phyloP scores from a whole-genome alignment of 1,140 invertebrate species.

The Notospermus geniculatus region DNA sequence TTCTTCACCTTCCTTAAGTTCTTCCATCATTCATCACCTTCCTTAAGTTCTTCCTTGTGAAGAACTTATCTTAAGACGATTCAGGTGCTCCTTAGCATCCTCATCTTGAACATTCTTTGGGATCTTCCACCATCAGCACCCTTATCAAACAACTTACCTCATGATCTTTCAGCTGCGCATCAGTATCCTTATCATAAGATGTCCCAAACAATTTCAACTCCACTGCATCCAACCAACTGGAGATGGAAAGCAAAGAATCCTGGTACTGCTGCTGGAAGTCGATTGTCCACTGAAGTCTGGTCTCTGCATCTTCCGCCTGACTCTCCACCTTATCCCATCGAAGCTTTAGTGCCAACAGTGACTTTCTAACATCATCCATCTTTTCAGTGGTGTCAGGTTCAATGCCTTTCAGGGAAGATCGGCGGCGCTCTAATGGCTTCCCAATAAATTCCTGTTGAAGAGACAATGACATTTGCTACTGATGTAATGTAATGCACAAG shows the following conservation, averaged over 20 bases:
- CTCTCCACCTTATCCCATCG: conserved; percentile 42
- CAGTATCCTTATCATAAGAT: conserved; percentile 28
- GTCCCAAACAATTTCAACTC: conserved; percentile 39
- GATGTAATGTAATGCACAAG: too few relatives aligned
- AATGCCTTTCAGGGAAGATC: too few relatives aligned
- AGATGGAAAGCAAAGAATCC: conserved; percentile 39
- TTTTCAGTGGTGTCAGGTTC: not conserved
- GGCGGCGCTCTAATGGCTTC: too few relatives aligned
- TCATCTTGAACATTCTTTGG: not conserved
- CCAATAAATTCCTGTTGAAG: too few relatives aligned
- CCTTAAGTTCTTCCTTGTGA: too few relatives aligned
- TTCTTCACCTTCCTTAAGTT: too few relatives aligned
- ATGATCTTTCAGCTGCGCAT: conserved; percentile 42
- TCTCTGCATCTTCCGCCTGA: conserved; percentile 39
- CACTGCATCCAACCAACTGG: conserved; percentile 42
- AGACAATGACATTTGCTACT: too few relatives aligned
- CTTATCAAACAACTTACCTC: conserved; percentile 32
- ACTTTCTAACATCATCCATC: not conserved
- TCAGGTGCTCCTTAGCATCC: too few relatives aligned
- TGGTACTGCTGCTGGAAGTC: conserved; percentile 48
- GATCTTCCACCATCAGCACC: not conserved
- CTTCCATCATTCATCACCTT: too few relatives aligned
- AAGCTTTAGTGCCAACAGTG: conserved; percentile 34
- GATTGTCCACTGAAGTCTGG: conserved; percentile 35
- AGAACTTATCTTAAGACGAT: too few relatives aligned